Evolutionary conservation across 2,113 vertebrate genomes (phyloP).

Genomic region (Mustela nigripes): DNA sequence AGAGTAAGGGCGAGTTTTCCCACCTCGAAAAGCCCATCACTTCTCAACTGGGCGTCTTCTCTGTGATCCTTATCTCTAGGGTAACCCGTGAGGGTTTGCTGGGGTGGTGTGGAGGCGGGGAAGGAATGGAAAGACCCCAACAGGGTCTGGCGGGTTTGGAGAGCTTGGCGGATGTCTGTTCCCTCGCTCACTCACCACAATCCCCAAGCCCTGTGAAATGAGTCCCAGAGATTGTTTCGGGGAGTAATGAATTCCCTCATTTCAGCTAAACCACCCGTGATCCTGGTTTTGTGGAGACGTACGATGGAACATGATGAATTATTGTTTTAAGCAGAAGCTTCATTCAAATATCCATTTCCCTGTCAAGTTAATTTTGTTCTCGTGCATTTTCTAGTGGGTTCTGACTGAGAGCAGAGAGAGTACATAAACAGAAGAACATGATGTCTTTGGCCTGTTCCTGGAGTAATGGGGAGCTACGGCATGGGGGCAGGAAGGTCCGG

Average conservation of each 20-base stretch:
- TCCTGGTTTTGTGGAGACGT: slow-evolving; percentile 69
- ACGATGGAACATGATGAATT: slow-evolving; percentile 74
- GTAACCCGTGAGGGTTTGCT: neutral
- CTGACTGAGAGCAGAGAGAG: slow-evolving; percentile 54
- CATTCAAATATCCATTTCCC: slow-evolving; percentile 82
- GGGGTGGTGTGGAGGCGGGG: neutral
- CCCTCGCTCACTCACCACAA: neutral
- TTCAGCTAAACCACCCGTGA: slow-evolving; percentile 76
- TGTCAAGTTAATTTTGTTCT: slow-evolving; percentile 82
- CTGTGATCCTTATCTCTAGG: neutral
- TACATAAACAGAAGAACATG: slow-evolving; percentile 64
- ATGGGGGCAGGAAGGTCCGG: neutral
- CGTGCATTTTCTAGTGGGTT: slow-evolving; percentile 65
- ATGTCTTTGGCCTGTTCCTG: neutral
- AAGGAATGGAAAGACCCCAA: neutral
- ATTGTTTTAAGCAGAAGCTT: slow-evolving; percentile 79
- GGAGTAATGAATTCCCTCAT: slow-evolving; percentile 81
- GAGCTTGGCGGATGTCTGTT: neutral
- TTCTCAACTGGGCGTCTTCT: neutral
- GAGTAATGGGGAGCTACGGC: neutral
- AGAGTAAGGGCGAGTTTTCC: neutral
- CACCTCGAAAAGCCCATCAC: neutral
- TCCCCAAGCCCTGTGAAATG: neutral
- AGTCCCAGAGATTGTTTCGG: slow-evolving; percentile 49
- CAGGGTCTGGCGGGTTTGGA: neutral